Percentiles rank a stretch among this genome's conserved stretches.
phyloP scores from a whole-genome alignment of 2,113 vertebrate species.

The Sisor rabdophorus region DNA sequence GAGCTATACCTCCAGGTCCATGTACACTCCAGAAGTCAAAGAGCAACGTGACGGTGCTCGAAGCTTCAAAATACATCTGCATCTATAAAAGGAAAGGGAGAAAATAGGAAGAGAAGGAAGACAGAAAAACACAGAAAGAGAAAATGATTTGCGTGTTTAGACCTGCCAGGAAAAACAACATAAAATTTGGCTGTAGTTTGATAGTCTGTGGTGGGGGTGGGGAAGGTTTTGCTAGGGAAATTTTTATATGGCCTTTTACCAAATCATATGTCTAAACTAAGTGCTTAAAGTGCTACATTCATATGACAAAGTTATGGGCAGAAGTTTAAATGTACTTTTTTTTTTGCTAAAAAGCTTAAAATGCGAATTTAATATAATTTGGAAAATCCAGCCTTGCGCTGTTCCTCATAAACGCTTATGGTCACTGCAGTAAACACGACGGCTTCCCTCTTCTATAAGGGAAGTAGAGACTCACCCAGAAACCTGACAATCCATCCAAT shows the following conservation, averaged over 20 bases:
- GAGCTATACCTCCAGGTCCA: too few species aligned
- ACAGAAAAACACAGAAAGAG: not conserved
- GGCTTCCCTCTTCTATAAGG: too few species aligned
- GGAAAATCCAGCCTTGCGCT: too few species aligned
- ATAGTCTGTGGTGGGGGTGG: not conserved
- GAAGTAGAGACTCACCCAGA: too few species aligned
- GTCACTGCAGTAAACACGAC: too few species aligned
- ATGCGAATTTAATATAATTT: too few species aligned
- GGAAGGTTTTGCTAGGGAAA: not conserved
- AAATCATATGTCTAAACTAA: not conserved
- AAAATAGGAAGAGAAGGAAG: not conserved
- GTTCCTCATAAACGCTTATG: too few species aligned
- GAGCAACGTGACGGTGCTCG: constrained; percentile 78
- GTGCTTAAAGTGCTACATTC: not conserved
- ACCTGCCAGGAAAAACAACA: not conserved
- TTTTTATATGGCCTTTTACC: not conserved
- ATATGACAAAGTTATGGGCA: too few species aligned
- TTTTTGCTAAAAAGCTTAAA: too few species aligned
- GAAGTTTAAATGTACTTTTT: too few species aligned
- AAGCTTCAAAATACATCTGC: constrained; percentile 87
- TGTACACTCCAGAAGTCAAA: constrained; percentile 65
- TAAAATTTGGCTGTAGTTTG: not conserved
- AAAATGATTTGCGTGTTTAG: not conserved
- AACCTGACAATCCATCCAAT: too few species aligned
- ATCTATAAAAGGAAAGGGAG: constrained; percentile 34